A percentile compares a stretch with the other conserved stretches of the same genome.
These are phyloP conservation scores for Anthoscopus minutus DNA, from an alignment of 2,113 vertebrate genomes.

Conservation along the genomic window DNA sequence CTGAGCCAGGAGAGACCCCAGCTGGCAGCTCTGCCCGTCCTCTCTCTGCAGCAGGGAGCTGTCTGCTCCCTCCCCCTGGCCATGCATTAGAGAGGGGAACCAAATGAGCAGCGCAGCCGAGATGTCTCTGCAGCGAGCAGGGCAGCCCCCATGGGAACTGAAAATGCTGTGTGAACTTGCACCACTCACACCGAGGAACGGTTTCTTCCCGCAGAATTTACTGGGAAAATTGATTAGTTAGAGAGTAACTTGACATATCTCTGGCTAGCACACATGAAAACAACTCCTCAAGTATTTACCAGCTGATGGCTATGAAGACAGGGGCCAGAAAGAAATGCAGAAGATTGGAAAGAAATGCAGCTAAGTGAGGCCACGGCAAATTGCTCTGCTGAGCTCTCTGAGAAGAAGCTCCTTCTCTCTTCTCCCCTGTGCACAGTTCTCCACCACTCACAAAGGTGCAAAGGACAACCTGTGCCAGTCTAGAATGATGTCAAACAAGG, in stretches of 20 bases:
- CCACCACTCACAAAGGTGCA: background rate
- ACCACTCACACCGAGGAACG: background rate
- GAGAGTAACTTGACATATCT: background rate
- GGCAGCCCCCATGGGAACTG: background rate
- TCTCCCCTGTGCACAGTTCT: fast-evolving
- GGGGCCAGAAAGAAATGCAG: background rate
- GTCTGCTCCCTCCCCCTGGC: background rate
- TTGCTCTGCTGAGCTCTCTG: background rate
- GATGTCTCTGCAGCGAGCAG: background rate
- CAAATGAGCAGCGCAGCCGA: background rate
- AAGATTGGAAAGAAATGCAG: background rate
- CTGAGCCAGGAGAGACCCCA: background rate
- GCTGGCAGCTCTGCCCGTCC: background rate
- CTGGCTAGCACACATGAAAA: background rate
- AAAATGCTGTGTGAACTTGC: background rate
- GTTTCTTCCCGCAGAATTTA: background rate
- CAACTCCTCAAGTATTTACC: background rate
- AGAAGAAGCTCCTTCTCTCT: background rate
- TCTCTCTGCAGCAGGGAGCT: background rate
- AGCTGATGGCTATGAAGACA: background rate
- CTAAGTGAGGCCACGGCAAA: background rate
- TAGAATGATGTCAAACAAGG: background rate
- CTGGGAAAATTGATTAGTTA: background rate
- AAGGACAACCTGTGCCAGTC: background rate
- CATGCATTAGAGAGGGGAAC: background rate